Evolutionary conservation across 2,888 invertebrate genomes (phyloP), one percentile per base, ranked within the genome.

Genomic region (Neoscelio sp.): DNA sequence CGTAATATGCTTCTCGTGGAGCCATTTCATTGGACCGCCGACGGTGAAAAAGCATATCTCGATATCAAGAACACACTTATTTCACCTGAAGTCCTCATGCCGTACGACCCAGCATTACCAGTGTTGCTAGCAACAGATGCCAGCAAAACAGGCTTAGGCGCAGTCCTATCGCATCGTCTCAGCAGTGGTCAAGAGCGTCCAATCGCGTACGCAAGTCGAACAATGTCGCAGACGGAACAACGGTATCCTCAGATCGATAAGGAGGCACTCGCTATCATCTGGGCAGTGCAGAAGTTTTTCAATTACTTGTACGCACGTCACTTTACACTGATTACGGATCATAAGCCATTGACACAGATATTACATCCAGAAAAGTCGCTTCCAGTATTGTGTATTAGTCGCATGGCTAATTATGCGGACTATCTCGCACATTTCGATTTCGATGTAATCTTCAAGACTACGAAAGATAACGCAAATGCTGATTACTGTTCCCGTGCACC

Each of bases 381-480:
- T 4, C 48, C 58, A 46, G 26, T 46, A n/a, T 20, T 70, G 7
- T 70, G 70, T 2, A 70, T 70, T 7, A 68, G 56, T 46, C 30
- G 54, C 12, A 68, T 68, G 68, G 56, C 68, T 3, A 68, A 68
- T 33, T 56, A 68, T 12, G 56, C 58, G 2, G 70, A 70, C n/a
- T 70, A 70, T 13, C 17, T 58, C 3, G 46, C 58, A 6, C 48
- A 58, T 40, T 70, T 58, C 15, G 6, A 70, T 15, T 58, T 15
- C 8, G 28, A 58, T 10, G 26, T 70, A 1, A n/a, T 18, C 2
- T 54, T 35, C 5, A 54, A 54, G 30, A n/a, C 17, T 44, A 54
- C 44, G n/a, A 67, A 67, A 20, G 42, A 26, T 7, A 60, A 71
- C 20, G 18, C 38, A 2, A 71, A 71, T 18, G 71, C 50, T 15